These are phyloP conservation scores for Myiagra hebetior DNA, from an alignment of 2,113 vertebrate species.

Conservation along the genomic window DNA sequence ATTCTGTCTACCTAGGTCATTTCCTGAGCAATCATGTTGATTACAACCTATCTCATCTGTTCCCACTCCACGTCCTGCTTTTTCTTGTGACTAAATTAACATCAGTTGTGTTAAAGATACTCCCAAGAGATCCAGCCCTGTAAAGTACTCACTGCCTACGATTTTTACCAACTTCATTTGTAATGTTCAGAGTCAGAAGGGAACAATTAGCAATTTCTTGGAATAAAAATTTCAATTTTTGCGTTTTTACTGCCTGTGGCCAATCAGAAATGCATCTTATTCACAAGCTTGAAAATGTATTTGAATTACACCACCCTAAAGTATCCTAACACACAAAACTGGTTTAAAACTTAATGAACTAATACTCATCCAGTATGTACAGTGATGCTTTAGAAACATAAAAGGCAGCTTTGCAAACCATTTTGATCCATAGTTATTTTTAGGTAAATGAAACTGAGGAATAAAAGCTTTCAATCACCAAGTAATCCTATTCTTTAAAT, in stretches of 20 bases:
- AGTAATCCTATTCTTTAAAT: background rate
- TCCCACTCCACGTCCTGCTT: background rate
- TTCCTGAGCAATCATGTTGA: background rate
- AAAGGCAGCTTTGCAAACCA: accelerated
- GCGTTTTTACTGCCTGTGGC: accelerated
- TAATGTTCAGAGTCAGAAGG: background rate
- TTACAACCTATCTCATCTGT: background rate
- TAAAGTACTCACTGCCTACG: background rate
- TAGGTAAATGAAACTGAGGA: background rate
- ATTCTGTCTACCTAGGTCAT: background rate
- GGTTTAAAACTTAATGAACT: background rate
- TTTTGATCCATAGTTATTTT: background rate
- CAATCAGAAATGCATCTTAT: background rate
- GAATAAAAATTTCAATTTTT: background rate
- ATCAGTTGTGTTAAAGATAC: background rate
- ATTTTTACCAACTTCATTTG: background rate
- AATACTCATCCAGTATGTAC: background rate
- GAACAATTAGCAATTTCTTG: background rate
- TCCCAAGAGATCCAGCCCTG: background rate
- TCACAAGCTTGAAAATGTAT: background rate
- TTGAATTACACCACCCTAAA: background rate
- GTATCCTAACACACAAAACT: background rate
- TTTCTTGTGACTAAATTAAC: background rate
- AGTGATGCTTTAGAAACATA: background rate
- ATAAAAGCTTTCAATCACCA: background rate